These are phyloP conservation scores for Sipha flava DNA, from an alignment of 1,140 invertebrate genomes.

Conservation along the genomic window DNA sequence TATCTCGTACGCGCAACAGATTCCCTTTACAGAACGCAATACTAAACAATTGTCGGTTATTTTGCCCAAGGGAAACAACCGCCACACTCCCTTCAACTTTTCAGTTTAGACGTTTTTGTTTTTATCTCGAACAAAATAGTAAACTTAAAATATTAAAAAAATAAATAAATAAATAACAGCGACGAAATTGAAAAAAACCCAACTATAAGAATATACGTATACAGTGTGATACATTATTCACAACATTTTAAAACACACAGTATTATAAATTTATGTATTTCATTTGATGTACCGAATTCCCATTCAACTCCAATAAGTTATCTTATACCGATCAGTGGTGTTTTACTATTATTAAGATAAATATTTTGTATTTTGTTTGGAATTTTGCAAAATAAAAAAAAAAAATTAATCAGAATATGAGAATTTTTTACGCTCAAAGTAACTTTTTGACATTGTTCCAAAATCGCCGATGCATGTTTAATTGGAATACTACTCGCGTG, in stretches of 20 bases:
- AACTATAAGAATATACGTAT: neutral
- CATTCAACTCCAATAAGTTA: too few relatives aligned
- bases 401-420: too few relatives aligned
- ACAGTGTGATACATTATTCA: too few relatives aligned
- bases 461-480: slow-evolving; percentile 11
- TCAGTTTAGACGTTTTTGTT: neutral
- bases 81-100: slow-evolving; percentile 1
- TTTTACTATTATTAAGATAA: too few relatives aligned
- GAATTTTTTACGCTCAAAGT: too few relatives aligned
- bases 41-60: slow-evolving; percentile 20
- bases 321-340: too few relatives aligned
- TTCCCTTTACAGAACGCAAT: neutral
- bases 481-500: neutral
- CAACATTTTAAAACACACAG: too few relatives aligned
- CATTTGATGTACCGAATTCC: too few relatives aligned
- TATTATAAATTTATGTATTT: too few relatives aligned
- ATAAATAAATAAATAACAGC: neutral
- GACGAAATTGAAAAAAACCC: neutral
- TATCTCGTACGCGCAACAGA: slow-evolving; percentile 8
- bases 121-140: slow-evolving; percentile 5
- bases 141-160: neutral
- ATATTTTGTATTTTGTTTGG: too few relatives aligned
- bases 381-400: too few relatives aligned
- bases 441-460: slow-evolving; percentile 9
- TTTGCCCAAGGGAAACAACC: slow-evolving; percentile 10